phyloP scores from a whole-genome alignment of 2,888 invertebrate species.

The Sminthurides aquaticus region DNA sequence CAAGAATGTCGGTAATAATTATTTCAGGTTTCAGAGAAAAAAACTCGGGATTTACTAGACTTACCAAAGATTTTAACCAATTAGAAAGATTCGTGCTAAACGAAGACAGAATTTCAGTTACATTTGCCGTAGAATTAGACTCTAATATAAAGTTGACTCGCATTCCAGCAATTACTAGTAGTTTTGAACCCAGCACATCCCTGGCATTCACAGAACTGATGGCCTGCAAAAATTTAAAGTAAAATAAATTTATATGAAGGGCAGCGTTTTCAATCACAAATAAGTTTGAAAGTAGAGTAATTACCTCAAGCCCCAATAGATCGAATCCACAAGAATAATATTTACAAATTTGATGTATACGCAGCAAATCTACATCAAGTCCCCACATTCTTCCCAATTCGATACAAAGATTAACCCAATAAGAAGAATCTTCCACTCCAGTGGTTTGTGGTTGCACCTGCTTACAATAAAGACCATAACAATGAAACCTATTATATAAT shows the following conservation, averaged over 20 bases:
- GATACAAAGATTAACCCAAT: slow-evolving; percentile 67
- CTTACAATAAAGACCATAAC: too few relatives aligned
- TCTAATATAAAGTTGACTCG: slow-evolving; percentile 62
- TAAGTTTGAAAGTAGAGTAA: neutral
- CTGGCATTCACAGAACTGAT: slow-evolving; percentile 61
- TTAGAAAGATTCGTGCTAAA: slow-evolving; percentile 68
- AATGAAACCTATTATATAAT: neutral
- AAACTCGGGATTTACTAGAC: slow-evolving; percentile 22
- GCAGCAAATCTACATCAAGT: slow-evolving; percentile 63
- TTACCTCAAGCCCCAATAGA: slow-evolving; percentile 54
- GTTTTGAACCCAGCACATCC: slow-evolving; percentile 60
- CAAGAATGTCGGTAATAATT: neutral
- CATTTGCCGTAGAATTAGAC: slow-evolving; percentile 50
- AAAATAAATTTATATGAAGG: neutral
- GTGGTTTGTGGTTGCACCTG: slow-evolving; percentile 32
- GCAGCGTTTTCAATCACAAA: neutral
- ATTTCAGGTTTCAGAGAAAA: neutral
- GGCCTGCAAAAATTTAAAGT: slow-evolving; percentile 48
- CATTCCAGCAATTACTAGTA: slow-evolving; percentile 73
- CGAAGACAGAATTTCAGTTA: slow-evolving; percentile 63
- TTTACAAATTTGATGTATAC: slow-evolving; percentile 67
- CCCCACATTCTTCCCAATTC: slow-evolving; percentile 69
- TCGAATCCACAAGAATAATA: slow-evolving; percentile 57
- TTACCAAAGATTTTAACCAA: slow-evolving; percentile 61
- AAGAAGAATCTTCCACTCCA: slow-evolving; percentile 50